phyloP scores from a whole-genome alignment of 2,113 vertebrate genomes.

The Catharus minimus region DNA sequence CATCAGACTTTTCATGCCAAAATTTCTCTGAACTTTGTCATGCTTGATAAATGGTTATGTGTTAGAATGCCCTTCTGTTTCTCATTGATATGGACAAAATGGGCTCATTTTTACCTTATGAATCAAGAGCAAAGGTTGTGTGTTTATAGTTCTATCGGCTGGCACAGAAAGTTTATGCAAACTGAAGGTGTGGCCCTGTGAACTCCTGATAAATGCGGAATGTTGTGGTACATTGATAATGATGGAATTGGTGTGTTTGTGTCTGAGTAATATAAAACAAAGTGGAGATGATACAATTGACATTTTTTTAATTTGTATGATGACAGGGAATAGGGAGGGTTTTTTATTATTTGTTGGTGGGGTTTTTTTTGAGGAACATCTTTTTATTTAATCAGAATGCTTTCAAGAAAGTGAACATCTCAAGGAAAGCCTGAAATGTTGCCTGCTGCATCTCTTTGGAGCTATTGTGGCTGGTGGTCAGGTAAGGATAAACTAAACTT shows the following conservation, averaged over 20 bases:
- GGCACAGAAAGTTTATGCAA: background rate
- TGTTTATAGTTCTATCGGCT: background rate
- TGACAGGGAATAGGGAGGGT: background rate
- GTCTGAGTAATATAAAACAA: background rate
- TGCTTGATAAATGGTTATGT: background rate
- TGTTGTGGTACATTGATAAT: background rate
- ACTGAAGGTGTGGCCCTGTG: background rate
- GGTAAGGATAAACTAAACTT: constrained; percentile 73
- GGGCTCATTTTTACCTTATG: background rate
- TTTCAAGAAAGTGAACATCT: constrained; percentile 99
- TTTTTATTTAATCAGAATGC: constrained; percentile 83
- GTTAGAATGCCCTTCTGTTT: background rate
- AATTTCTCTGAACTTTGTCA: background rate
- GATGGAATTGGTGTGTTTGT: background rate
- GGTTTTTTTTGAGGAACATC: background rate
- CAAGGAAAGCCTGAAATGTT: constrained; percentile 96
- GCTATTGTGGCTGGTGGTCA: constrained; percentile 93
- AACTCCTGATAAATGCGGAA: background rate
- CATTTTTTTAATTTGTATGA: background rate
- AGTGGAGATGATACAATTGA: background rate
- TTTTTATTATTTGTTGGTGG: background rate
- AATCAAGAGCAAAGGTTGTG: background rate
- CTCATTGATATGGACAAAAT: background rate
- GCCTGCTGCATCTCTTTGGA: constrained; percentile 94
- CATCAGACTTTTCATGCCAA: background rate